Conservation (phyloP, 1,140 invertebrate species). For the Camponotus vicinus region DNA sequence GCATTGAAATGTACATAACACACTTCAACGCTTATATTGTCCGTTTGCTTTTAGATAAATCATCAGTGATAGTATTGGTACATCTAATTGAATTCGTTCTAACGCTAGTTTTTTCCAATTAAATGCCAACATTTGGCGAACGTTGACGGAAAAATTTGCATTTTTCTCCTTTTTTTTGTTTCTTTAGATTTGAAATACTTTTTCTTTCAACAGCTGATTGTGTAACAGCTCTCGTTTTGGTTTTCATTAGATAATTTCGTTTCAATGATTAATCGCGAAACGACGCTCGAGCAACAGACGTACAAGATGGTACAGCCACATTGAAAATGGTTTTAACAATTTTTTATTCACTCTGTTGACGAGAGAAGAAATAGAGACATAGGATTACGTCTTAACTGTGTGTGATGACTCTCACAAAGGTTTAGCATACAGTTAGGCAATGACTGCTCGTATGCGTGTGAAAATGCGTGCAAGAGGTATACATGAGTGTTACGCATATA, state of each 20-base stretch:
- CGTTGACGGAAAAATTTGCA: too few relatives aligned
- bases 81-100: slow-evolving; percentile 1
- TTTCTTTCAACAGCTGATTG: neutral
- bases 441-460: slow-evolving; percentile 72
- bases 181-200: neutral
- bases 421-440: slow-evolving; percentile 35
- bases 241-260: neutral
- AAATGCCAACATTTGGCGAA: too few relatives aligned
- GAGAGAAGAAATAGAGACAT: slow-evolving; percentile 34
- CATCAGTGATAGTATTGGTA: neutral
- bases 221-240: neutral
- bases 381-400: slow-evolving; percentile 46
- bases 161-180: neutral
- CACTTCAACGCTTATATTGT: neutral
- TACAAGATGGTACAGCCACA: slow-evolving; percentile 62
- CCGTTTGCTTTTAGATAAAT: neutral
- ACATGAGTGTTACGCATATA: slow-evolving; percentile 79
- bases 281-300: neutral
- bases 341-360: slow-evolving; percentile 83
- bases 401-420: slow-evolving; percentile 20
- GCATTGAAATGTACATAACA: too few relatives aligned
- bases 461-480: slow-evolving; percentile 69
- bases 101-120: neutral
- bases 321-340: slow-evolving; percentile 81
- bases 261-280: neutral